A percentile compares a stretch with the other conserved stretches of the same genome.
These are phyloP conservation scores for Synergus laeviventris DNA, from an alignment of 2,888 invertebrate genomes.

Conservation along the genomic window DNA sequence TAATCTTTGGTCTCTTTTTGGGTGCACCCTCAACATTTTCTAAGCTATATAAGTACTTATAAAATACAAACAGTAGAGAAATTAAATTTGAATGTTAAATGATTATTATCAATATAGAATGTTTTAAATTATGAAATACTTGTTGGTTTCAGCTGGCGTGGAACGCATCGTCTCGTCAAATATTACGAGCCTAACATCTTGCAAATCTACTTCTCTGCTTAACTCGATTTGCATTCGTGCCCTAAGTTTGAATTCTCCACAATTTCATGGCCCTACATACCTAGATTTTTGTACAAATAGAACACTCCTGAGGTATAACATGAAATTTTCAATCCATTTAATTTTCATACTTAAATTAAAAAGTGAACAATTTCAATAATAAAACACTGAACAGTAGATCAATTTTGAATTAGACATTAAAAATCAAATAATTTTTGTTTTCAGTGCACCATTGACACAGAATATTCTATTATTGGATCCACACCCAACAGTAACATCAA, in stretches of 20 bases:
- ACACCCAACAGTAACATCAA: slow-evolving; percentile 48
- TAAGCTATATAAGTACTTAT: too few species aligned
- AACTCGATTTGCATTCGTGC: neutral
- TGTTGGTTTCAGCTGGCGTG: slow-evolving; percentile 20
- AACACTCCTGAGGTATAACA: slow-evolving; percentile 17
- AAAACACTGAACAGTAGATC: too few species aligned
- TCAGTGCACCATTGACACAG: slow-evolving; percentile 26
- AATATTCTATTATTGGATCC: slow-evolving; percentile 37
- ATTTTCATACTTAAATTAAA: too few species aligned
- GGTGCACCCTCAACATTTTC: too few species aligned
- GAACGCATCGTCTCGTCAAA: slow-evolving; percentile 3
- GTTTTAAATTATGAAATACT: neutral
- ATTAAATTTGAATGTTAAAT: neutral
- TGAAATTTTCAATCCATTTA: neutral
- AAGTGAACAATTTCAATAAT: too few species aligned
- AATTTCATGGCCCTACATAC: neutral
- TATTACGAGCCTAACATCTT: slow-evolving; percentile 3
- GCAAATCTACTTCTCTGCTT: slow-evolving; percentile 1
- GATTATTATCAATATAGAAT: neutral
- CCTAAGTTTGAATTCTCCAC: slow-evolving; percentile 15
- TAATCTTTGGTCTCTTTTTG: neutral
- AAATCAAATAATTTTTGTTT: neutral
- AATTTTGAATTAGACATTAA: neutral
- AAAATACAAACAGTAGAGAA: neutral
- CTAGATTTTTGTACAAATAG: neutral